Base-by-base conservation (phyloP, 1,140 invertebrate genomes). In the Acromyrmex heyeri region DNA sequence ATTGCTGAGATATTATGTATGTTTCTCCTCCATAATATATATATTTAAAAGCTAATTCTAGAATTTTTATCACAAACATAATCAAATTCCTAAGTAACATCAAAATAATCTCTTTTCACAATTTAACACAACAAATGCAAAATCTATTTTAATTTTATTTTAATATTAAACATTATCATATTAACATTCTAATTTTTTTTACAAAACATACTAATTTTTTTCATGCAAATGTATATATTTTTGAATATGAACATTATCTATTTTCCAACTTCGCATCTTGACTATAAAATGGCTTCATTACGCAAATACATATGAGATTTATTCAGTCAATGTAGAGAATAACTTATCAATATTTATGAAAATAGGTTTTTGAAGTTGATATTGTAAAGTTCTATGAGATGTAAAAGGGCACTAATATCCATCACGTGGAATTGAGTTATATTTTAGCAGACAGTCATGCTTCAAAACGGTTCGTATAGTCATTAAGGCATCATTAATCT, bases 401-500 rank as follows among this genome's bases (percentile, higher is more conserved):
- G 12, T 65, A 50, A 61, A 75, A 61, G 62, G 30, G 57, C n/a
- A 7, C 69, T 59, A 86, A 78, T 86, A 86, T 86, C 81, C 85
- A 88, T 87, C 82, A 88, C n/a, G 12, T 44, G 30, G 21, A 76
- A 91, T 91, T 91, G 87, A 91, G 90, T 91, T 91, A 89, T 91
- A 92, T 92, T 94, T 94, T 93, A 89, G 86, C 89, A 88, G 79
- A 88, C 91, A 91, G 92, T 90, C 87, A 89, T 72, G 85, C 86
- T 85, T 92, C 78, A 87, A 86, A 92, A 91, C 86, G 89, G 82
- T 87, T 90, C 91, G 92, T 92, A 89, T 91, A 93, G 89, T 92
- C 93, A 94, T 94, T 93, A 94, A 92, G 92, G 90, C 73, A 90
- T 94, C 93, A 94, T 95, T 93, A 93, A 94, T 95, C 94, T 93